Evolutionary conservation across 2,113 vertebrate species (phyloP).

Genomic region (Aythya baeri): DNA sequence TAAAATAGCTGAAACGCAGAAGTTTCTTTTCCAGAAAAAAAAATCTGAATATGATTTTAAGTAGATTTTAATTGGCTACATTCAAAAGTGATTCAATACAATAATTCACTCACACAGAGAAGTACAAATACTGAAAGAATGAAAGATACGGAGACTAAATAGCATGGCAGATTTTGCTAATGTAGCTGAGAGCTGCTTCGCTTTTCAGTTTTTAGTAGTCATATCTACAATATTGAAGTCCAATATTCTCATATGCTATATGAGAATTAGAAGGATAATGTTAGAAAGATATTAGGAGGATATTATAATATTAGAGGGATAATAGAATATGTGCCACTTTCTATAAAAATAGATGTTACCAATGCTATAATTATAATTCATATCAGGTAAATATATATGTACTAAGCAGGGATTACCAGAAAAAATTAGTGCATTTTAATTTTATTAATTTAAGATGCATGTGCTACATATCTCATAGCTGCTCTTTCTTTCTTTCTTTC

Average conservation of each 20-base stretch:
- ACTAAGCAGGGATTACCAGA: background rate
- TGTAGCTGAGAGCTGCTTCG: background rate
- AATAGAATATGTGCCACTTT: background rate
- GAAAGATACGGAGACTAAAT: background rate
- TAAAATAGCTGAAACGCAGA: fast-evolving
- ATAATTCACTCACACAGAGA: background rate
- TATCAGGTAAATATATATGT: background rate
- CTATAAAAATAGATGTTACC: background rate
- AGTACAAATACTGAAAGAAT: background rate
- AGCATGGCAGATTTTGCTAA: background rate
- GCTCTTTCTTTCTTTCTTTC: background rate
- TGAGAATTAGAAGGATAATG: background rate
- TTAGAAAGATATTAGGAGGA: background rate
- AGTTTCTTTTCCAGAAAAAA: background rate
- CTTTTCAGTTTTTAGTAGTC: background rate
- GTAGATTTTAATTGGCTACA: background rate
- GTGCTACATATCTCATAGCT: fast-evolving
- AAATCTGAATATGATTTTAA: background rate
- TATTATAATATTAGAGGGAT: background rate
- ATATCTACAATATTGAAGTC: background rate
- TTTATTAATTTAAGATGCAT: background rate
- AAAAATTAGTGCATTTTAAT: background rate
- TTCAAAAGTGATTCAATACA: background rate
- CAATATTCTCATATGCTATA: background rate
- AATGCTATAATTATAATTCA: background rate